Evolutionary conservation across 2,888 invertebrate genomes (phyloP), one percentile per base, ranked within the genome.

Genomic region (Eupithecia subfuscata): DNA sequence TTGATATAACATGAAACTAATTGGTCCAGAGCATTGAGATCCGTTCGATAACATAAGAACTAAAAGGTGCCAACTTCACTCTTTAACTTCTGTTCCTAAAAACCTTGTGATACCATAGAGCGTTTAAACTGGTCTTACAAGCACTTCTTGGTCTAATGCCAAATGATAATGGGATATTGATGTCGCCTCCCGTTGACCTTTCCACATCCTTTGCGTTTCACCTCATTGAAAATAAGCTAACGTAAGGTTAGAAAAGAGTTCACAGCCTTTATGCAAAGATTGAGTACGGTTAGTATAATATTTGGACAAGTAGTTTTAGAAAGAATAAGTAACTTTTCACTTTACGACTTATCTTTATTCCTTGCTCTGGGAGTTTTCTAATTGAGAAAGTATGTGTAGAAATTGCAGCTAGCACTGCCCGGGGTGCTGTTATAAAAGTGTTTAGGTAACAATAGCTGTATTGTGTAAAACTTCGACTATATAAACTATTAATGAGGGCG

Each of bases 121-220:
- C 56, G 45, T 60, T 77, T 75, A 71, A 70, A 56, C 65, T 69
- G 70, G 69, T 71, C 63, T 43, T 52, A 75, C 65, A 69, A 75
- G 56, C 70, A 56, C 64, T 70, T 68, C 85, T 88, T 88, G 86
- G 86, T 84, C 75, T 85, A 85, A 84, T 82, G 88, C 87, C 86
- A 87, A 88, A 85, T 82, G 83, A 84, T 81, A 84, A 83, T 79
- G 80, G 69, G 75, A 81, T 79, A 85, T 87, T 84, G 84, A 84
- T 85, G 82, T 84, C 84, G 80, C 81, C 83, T 0, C 65, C 81
- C 80, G 80, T 81, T 76, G 30, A 45, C 43, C 18, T 74, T 74
- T 40, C 43, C 22, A 43, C 37, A 16, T 22, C 52, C 40, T 65
- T 37, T 71, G 37, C 18, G 40, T 64, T 30, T 60, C 34, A 64